These are phyloP conservation scores for Argynnis bischoffii DNA, from an alignment of 2,888 invertebrate species.

Conservation along the genomic window DNA sequence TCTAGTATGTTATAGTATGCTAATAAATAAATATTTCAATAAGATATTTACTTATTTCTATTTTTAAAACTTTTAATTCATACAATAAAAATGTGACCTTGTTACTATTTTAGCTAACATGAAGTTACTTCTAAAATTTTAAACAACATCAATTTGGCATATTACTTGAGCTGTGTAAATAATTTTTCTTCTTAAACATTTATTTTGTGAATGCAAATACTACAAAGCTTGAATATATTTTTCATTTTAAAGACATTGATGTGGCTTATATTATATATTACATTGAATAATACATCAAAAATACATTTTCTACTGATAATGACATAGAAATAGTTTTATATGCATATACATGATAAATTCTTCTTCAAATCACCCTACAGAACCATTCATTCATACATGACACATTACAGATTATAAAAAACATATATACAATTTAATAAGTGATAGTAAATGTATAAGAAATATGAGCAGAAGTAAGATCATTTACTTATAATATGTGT, in stretches of 20 bases:
- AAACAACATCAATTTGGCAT: slow-evolving; percentile 73
- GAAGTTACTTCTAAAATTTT: slow-evolving; percentile 12
- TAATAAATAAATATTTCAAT: too few species aligned
- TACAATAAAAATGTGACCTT: slow-evolving; percentile 8
- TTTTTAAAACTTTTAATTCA: neutral
- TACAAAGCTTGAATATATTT: slow-evolving; percentile 37
- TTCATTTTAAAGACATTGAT: slow-evolving; percentile 30
- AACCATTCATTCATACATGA: neutral
- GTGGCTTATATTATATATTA: neutral
- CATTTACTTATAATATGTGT: neutral
- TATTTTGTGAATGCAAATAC: slow-evolving; percentile 35
- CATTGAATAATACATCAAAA: slow-evolving; percentile 2
- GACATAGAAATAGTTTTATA: neutral
- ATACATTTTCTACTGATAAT: slow-evolving; percentile 1
- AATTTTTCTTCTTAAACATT: slow-evolving; percentile 40
- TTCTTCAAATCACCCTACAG: neutral
- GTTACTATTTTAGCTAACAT: slow-evolving; percentile 9
- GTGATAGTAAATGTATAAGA: neutral
- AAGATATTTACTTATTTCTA: too few species aligned
- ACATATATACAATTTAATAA: neutral
- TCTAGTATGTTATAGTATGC: too few species aligned
- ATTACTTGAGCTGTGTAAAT: slow-evolving; percentile 65
- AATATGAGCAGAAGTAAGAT: neutral
- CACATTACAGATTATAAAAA: neutral
- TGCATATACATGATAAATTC: neutral